phyloP scores from a whole-genome alignment of 2,113 vertebrate species.

The Myrmecophaga tridactyla region DNA sequence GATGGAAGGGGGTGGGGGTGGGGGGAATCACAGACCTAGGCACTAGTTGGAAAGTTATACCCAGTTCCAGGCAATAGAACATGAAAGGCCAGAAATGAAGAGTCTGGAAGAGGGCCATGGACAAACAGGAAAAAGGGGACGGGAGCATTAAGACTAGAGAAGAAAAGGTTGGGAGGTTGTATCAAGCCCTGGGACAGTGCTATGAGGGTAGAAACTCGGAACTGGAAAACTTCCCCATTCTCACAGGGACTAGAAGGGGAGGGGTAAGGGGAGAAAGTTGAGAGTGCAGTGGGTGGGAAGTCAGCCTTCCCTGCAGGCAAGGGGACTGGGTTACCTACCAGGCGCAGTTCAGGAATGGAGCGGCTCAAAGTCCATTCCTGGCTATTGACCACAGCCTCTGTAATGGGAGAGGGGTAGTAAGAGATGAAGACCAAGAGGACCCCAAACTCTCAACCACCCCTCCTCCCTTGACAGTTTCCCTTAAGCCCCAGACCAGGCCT shows the following conservation, averaged over 20 bases:
- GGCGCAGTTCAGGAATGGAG: conserved; percentile 91
- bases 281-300: neutral
- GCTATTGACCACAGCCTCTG: conserved; percentile 94
- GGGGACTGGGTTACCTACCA: conserved; percentile 85
- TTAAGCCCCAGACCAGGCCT: neutral
- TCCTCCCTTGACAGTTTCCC: neutral
- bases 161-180: conserved; percentile 44
- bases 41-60: neutral
- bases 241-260: neutral
- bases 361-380: conserved; percentile 96
- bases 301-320: neutral
- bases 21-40: neutral
- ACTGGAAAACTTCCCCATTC: neutral
- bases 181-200: neutral
- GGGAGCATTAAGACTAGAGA: neutral
- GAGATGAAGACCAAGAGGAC: neutral
- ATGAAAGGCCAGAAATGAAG: neutral
- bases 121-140: neutral
- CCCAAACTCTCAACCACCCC: neutral
- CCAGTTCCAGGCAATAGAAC: neutral
- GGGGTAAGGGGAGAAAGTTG: neutral
- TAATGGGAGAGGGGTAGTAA: conserved; percentile 39
- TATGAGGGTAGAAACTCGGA: neutral
- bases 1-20: neutral
- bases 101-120: neutral